Base-by-base conservation (phyloP, 2,797 vertebrate genomes). In the Poecilia velifera region DNA sequence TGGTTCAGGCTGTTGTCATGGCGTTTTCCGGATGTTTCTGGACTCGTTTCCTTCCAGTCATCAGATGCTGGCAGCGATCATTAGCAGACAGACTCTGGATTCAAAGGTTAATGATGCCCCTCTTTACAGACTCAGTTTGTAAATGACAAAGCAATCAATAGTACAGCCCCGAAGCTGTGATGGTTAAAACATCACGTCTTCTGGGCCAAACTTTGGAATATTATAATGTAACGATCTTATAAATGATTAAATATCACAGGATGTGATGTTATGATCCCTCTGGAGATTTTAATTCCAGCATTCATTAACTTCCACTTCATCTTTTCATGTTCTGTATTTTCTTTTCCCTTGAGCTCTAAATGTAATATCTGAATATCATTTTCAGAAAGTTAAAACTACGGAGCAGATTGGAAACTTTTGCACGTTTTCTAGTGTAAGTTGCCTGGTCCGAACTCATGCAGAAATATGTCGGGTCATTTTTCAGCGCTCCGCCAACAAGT, bases 91-190 rank as follows among this genome's bases (percentile, higher is more conserved):
- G 73, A 78, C 82, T 25, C 74, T 31, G 49, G 84, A 82, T 62
- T 76, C 55, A 59, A 76, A 83, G 80, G 76, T 84, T 83, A 82
- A 20, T 28, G 47, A 76, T 74, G 78, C 74, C 62, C 84, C 28
- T 88, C 70, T 73, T 88, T 78, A 73, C 77, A 68, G 34, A 89
- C 76, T 77, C 78, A 82, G 57, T 88, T 74, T 84, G 83, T 87
- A 77, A 84, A 89, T 86, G 87, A 87, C 82, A 88, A 76, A 74
- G 75, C 82, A 85, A 93, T 94, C 91, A 77, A 92, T 93, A 84
- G 49, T 41, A 13, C 76, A 64, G 6, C 73, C 82, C 80, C 20
- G 74, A 47, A 88, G 83, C 81, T 66, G 39, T 82, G 68, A 84
- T 28, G 72, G 87, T 76, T 74, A 83, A 57, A 57, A 28, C 55